Evolutionary conservation across 2,797 vertebrate species (phyloP).

Genomic region (Graptemys geographica): DNA sequence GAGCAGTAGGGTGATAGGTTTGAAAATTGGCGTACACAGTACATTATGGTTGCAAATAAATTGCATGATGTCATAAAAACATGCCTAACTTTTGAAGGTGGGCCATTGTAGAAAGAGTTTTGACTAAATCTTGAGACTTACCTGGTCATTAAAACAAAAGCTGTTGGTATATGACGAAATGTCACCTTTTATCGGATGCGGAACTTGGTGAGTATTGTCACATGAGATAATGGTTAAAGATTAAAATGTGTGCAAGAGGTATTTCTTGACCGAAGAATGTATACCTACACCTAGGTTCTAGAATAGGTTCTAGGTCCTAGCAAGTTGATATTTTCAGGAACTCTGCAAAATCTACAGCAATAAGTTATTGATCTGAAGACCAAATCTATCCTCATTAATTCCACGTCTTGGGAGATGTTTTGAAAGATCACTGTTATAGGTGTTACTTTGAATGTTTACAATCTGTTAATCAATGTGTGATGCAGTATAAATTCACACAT

Average conservation of each 20-base stretch:
- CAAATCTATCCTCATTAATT: not conserved
- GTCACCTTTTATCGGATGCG: not conserved
- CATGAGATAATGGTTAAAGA: not conserved
- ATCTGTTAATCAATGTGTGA: not conserved
- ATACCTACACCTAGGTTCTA: not conserved
- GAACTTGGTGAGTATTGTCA: not conserved
- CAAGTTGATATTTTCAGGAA: not conserved
- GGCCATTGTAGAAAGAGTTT: not conserved
- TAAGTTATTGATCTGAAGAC: slow-evolving; percentile 13
- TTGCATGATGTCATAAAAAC: not conserved
- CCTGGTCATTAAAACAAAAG: not conserved
- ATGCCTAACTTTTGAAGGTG: not conserved
- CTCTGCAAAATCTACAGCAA: not conserved
- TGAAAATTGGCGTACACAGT: not conserved
- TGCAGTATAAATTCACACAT: not conserved
- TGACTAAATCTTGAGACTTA: not conserved
- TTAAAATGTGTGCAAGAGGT: not conserved
- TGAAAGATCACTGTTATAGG: not conserved
- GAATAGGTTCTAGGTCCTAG: not conserved
- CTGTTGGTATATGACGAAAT: not conserved
- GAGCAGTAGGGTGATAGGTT: not conserved
- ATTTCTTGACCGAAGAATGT: not conserved
- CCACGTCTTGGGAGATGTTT: slow-evolving; percentile 15
- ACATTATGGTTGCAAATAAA: not conserved
- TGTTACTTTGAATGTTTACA: not conserved